Base-by-base conservation (phyloP, 2,888 invertebrate genomes). In the Chloromyia formosa region DNA sequence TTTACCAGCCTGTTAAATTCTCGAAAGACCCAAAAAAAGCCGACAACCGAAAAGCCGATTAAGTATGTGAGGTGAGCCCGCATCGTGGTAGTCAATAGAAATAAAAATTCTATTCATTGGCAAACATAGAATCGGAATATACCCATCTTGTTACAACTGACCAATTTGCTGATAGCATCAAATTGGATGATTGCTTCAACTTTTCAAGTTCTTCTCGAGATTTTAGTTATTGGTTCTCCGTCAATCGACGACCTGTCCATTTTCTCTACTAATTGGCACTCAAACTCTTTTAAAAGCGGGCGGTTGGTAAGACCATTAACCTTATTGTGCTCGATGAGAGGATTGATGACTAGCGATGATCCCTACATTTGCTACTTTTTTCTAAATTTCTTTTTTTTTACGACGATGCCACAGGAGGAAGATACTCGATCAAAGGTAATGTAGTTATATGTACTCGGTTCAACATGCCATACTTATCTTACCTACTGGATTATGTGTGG, bases 261-360 rank as follows among this genome's bases (percentile, higher is more conserved):
- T 66, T 66, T 66, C 66, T 49, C 45, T 9, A 35, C 45, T 66
- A 66, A 66, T 66, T 66, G 66, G 66, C 66, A 66, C 66, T 66
- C 66, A 62, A 35, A 49, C 49, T 45, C 66, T 49, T 22, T 66
- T 49, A 66, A 49, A 66, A 42, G n/a, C 49, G 42, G 49, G 22
- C 42, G 66, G 20, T 20, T 35, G 14, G 27, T 23, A 7, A 40
- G 66, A 66, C 66, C 45, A 49, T 66, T 49, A 20, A 66, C 66
- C 66, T 45, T 45, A 66, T 66, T 62, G 40, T 62, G 40, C 62
- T 40, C 62, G 16, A 27, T 27, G 20, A 60, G n/a, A 16, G 62
- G 27, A 35, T 35, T 35, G 27, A 35, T 42, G 35, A 18, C 53
- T 16, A 16, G 16, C 10, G 14, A 53, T 5, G 62, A 42, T 27